Conservation (phyloP, 2,888 invertebrate species). For the Chelonus formosanus region DNA sequence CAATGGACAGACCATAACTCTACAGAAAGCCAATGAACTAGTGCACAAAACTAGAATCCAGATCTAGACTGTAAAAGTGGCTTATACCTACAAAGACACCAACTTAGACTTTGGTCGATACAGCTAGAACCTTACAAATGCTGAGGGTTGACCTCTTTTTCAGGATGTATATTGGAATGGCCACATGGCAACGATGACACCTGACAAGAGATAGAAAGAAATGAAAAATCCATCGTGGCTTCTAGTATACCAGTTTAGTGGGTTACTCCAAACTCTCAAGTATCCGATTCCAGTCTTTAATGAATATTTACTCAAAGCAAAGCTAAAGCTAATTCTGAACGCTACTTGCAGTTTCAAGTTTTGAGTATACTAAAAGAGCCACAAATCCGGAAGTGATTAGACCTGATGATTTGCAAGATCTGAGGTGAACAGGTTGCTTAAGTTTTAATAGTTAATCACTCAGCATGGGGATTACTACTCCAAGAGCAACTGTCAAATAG, state of each 20-base stretch:
- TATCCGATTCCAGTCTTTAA: too few species aligned
- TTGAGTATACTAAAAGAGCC: too few species aligned
- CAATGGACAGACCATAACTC: conserved; percentile 1
- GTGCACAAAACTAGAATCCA: neutral
- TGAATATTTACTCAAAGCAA: too few species aligned
- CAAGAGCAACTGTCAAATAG: too few species aligned
- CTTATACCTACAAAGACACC: neutral
- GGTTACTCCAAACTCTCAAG: neutral
- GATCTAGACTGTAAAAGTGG: neutral
- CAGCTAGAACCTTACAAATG: conserved; percentile 29
- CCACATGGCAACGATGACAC: conserved; percentile 5
- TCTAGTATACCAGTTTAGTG: neutral
- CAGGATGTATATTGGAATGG: neutral
- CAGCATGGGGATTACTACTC: too few species aligned
- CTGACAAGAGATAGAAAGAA: neutral
- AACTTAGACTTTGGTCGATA: conserved; percentile 14
- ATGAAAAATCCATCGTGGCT: neutral
- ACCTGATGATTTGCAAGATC: too few species aligned
- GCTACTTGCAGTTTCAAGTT: too few species aligned
- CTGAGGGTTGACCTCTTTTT: conserved; percentile 28
- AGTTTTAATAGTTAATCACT: too few species aligned
- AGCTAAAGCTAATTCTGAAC: neutral
- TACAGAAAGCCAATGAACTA: neutral
- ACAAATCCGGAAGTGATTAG: too few species aligned
- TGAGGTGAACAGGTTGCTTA: too few species aligned